phyloP scores from a whole-genome alignment of 1,140 invertebrate species.

The Papilio glaucus region DNA sequence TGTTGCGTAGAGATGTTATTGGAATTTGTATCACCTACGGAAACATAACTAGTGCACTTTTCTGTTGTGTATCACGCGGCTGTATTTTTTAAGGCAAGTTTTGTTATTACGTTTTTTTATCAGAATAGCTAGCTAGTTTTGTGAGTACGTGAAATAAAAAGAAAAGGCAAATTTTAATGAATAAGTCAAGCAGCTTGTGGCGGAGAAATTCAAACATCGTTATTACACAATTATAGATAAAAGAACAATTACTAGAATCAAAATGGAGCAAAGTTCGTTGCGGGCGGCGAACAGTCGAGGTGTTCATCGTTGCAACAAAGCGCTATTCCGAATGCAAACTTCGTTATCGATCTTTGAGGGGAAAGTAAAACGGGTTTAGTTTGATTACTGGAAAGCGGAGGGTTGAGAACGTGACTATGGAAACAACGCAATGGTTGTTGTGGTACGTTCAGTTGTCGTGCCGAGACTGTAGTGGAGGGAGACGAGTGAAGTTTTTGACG shows the following conservation, averaged over 20 bases:
- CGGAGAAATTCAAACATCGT: not conserved
- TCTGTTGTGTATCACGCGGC: too few species aligned
- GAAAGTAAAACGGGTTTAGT: slow-evolving; percentile 31
- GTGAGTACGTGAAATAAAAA: not conserved
- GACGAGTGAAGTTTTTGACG: not conserved
- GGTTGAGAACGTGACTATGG: slow-evolving; percentile 15
- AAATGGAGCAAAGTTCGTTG: not conserved
- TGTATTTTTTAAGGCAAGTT: too few species aligned
- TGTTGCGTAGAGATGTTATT: not conserved
- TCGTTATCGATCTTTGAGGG: slow-evolving; percentile 29
- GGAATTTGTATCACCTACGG: not conserved
- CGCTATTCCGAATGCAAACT: slow-evolving; percentile 27
- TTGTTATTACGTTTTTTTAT: too few species aligned
- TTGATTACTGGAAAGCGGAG: slow-evolving; percentile 30
- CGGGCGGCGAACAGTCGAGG: slow-evolving; percentile 14
- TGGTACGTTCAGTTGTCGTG: not conserved
- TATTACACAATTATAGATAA: not conserved
- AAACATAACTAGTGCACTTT: not conserved
- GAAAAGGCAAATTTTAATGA: not conserved
- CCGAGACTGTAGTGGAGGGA: not conserved
- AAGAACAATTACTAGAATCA: not conserved
- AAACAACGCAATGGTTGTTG: slow-evolving; percentile 26
- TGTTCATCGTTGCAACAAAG: slow-evolving; percentile 15
- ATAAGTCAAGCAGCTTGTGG: not conserved
- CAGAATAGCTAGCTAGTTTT: too few species aligned